Conservation (phyloP, 1,140 invertebrate species). For the Melipona quadrifasciata region DNA sequence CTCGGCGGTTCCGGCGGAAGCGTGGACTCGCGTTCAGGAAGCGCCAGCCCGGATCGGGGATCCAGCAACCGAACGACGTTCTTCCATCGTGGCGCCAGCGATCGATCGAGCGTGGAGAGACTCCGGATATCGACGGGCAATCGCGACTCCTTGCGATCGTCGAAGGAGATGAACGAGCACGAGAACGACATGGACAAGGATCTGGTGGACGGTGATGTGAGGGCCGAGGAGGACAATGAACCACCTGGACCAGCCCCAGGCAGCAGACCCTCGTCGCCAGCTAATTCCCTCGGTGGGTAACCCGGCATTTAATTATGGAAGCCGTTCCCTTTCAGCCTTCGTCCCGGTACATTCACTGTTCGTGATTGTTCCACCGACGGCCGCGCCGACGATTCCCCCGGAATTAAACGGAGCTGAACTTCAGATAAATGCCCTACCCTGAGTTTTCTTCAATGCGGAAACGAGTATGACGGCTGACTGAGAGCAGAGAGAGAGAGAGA, state of each 20-base stretch:
- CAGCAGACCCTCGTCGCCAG: conserved; percentile 79
- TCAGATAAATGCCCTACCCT: neutral
- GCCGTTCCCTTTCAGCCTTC: conserved; percentile 52
- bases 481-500: neutral
- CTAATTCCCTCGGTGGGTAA: conserved; percentile 75
- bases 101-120: conserved; percentile 75
- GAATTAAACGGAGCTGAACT: conserved; percentile 35
- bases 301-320: conserved; percentile 68
- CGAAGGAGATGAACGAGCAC: conserved; percentile 74
- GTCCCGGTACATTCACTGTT: conserved; percentile 28
- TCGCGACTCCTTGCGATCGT: conserved; percentile 70
- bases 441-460: conserved; percentile 28
- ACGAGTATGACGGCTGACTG: neutral
- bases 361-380: conserved; percentile 28
- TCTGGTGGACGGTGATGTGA: conserved; percentile 75
- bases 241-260: conserved; percentile 79
- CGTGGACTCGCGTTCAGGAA: conserved; percentile 78
- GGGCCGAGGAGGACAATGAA: conserved; percentile 79
- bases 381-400: conserved; percentile 11
- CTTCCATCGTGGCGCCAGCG: conserved; percentile 72
- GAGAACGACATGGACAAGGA: conserved; percentile 74
- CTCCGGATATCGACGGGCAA: conserved; percentile 76
- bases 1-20: conserved; percentile 78
- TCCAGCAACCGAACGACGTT: conserved; percentile 60
- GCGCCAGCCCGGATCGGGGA: conserved; percentile 78